phyloP scores from a whole-genome alignment of 2,113 vertebrate genomes.

The Upupa epops region DNA sequence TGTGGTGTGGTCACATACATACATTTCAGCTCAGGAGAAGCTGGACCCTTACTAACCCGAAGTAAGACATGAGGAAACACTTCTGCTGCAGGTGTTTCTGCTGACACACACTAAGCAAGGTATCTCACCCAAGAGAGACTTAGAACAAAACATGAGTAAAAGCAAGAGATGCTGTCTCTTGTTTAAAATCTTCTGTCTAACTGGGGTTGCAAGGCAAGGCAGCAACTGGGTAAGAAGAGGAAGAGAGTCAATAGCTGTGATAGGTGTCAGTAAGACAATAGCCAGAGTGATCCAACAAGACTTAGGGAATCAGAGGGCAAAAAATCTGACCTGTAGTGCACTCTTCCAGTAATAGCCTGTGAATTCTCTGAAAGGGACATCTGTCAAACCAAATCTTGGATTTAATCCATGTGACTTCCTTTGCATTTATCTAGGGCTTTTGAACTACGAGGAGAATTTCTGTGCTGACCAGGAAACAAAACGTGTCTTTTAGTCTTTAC shows the following conservation, averaged over 20 bases:
- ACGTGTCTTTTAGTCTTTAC: background rate
- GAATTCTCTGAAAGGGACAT: slow-evolving; percentile 9
- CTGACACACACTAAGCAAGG: background rate
- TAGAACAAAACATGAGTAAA: background rate
- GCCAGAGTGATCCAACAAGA: background rate
- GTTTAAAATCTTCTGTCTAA: background rate
- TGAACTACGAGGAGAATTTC: background rate
- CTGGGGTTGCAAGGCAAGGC: background rate
- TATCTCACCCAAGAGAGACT: background rate
- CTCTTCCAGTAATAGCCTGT: background rate
- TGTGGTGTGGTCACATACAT: rapidly evolving
- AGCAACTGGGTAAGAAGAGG: background rate
- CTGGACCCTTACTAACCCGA: background rate
- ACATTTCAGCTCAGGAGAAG: background rate
- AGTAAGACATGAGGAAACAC: rapidly evolving
- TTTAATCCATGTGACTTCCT: slow-evolving; percentile 35
- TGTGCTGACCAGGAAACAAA: background rate
- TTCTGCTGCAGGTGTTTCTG: background rate
- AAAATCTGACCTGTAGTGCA: background rate
- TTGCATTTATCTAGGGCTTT: slow-evolving; percentile 32
- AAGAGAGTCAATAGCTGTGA: background rate
- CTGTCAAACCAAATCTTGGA: slow-evolving; percentile 36
- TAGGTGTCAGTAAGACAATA: background rate
- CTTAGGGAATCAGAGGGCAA: background rate
- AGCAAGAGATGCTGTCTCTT: background rate